A percentile compares a stretch with the other conserved stretches of the same genome.
Conservation (phyloP, 2,797 vertebrate species). For the Enteromius thamalakanensis region DNA sequence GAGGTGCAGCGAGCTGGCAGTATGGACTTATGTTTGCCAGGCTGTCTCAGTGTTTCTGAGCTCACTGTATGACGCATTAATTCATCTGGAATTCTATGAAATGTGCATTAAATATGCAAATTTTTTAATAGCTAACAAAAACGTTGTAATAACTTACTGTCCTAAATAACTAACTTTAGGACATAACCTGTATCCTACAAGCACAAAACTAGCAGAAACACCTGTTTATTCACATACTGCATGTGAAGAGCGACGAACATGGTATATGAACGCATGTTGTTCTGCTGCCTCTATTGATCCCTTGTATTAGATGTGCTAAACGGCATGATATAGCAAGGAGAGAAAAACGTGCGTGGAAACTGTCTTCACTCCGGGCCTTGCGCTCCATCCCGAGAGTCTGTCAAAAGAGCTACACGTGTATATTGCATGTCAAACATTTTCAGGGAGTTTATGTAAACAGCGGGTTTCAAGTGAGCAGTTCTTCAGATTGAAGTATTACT, state of each 20-base stretch:
- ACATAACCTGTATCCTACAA: not conserved
- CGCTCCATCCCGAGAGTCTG: conserved; percentile 41
- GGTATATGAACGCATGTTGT: not conserved
- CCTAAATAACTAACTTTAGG: not conserved
- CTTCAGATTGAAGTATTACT: too few species aligned
- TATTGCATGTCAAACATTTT: conserved; percentile 4
- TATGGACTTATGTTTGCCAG: conserved; percentile 7
- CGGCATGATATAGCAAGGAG: conserved; percentile 56
- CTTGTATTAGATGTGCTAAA: conserved; percentile 59
- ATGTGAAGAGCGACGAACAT: not conserved
- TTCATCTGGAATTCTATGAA: not conserved
- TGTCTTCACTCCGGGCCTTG: conserved; percentile 54
- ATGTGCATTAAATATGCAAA: not conserved
- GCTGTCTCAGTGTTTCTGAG: not conserved
- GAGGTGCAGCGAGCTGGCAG: not conserved
- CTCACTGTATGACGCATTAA: not conserved
- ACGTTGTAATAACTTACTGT: not conserved
- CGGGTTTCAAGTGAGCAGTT: not conserved
- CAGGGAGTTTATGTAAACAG: not conserved
- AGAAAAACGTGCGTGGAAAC: conserved; percentile 43
- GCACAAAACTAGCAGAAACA: not conserved
- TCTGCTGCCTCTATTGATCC: conserved; percentile 32
- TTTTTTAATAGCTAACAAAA: not conserved
- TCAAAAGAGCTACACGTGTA: not conserved
- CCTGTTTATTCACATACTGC: not conserved